Percentiles rank a stretch among this genome's conserved stretches.
Evolutionary conservation across 2,888 invertebrate species (phyloP).

Genomic region (Sarcophaga caerulescens): DNA sequence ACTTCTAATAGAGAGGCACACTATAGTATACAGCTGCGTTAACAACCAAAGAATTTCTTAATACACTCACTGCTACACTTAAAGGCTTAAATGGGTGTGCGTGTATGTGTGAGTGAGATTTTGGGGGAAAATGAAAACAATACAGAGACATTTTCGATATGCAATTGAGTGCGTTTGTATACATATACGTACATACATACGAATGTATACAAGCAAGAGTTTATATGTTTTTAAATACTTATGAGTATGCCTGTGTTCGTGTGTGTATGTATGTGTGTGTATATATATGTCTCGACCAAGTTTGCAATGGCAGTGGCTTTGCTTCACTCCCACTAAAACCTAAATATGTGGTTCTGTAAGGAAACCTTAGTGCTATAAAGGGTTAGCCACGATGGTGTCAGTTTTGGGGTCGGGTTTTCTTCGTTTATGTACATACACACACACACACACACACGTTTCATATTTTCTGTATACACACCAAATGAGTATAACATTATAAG

Average conservation of each 20-base stretch:
- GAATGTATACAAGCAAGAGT: slow-evolving; percentile 46
- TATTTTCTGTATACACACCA: neutral
- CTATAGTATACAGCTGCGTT: neutral
- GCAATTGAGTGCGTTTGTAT: slow-evolving; percentile 10
- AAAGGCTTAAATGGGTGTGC: neutral
- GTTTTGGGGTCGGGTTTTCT: slow-evolving; percentile 77
- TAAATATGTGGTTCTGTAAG: slow-evolving; percentile 82
- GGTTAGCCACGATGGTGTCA: slow-evolving; percentile 82
- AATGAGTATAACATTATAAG: slow-evolving; percentile 33
- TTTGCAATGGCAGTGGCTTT: slow-evolving; percentile 78
- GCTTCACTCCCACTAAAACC: slow-evolving; percentile 81
- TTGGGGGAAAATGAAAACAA: slow-evolving; percentile 38
- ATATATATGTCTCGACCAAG: slow-evolving; percentile 67
- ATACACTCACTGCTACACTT: slow-evolving; percentile 8
- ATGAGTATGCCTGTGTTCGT: neutral
- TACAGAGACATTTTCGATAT: slow-evolving; percentile 36
- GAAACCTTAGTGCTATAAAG: slow-evolving; percentile 82
- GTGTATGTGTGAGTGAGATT: slow-evolving; percentile 20
- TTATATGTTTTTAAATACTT: no score
- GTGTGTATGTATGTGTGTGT: slow-evolving; percentile 56
- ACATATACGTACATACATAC: slow-evolving; percentile 56
- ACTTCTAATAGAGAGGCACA: neutral
- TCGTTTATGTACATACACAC: slow-evolving; percentile 67
- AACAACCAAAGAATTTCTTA: slow-evolving; percentile 25
- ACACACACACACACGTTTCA: slow-evolving; percentile 20